Evolutionary conservation across 2,113 vertebrate species (phyloP), one percentile per base, ranked within the genome.

Genomic region (Trachemys scripta): DNA sequence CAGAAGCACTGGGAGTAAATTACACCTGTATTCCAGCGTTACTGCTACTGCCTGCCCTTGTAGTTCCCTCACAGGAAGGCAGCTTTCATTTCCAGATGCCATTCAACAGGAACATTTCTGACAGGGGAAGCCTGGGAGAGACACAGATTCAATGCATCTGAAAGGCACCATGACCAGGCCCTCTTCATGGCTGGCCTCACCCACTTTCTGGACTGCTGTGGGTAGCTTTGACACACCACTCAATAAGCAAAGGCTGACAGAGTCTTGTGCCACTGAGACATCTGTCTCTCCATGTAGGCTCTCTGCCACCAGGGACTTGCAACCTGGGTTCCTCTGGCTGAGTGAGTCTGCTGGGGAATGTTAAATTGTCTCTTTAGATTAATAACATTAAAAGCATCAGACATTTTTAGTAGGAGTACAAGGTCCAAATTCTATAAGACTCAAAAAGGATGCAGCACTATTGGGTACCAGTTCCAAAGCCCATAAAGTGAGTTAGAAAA

Each of bases 401-500:
- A 97, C 95, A 97, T 97, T 97, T 96, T 97, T 96, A 95, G 96
- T 96, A 97, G 92, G 95, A 95, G 88, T 92, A 96, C 92, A 29
- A 78, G 13, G 24, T 47, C 42, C 75, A 45, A 47, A 78, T 76
- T 76, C 42, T 76, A 42, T 42, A 12, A 78, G 6, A 25, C 25
- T 47, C 65, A 72, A 38, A 72, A 72, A 72, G n/a, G n/a, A 78
- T 27, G 91, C 95, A 95, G 91, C 91, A 17, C 76, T 59, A 12
- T 29, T 80, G 87, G 38, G 84, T 91, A 93, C 96, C 65, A 38
- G 75, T 91, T 95, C 90, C 91, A 96, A 92, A 91, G 59, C 31
- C 86, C 89, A 92, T 94, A 89, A 96, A 96, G 20, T 0, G 3
- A 57, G 75, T 45, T 89, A 87, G 22, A 76, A 47, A 78, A 86